These are phyloP conservation scores for Trachurus trachurus DNA, from an alignment of 2,797 vertebrate genomes.

Conservation along the genomic window DNA sequence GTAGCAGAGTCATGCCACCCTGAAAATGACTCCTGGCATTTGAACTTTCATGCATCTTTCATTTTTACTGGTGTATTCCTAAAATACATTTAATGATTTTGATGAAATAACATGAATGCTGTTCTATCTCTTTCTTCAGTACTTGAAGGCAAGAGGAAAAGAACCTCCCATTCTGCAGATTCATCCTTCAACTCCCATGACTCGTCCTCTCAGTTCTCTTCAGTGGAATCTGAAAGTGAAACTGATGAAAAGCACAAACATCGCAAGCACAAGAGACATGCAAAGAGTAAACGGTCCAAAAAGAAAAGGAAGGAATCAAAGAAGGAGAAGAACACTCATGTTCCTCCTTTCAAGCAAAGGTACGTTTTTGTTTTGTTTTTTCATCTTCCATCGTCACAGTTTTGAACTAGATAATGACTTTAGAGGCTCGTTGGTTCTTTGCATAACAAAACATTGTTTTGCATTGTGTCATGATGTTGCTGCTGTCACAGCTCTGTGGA, in stretches of 20 bases:
- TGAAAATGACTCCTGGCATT: slow-evolving; percentile 39
- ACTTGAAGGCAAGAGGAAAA: slow-evolving; percentile 91
- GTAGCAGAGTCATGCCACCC: slow-evolving; percentile 26
- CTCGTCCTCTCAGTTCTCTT: slow-evolving; percentile 80
- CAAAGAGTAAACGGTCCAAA: slow-evolving; percentile 88
- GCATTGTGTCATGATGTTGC: slow-evolving; percentile 13
- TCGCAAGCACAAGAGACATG: slow-evolving; percentile 86
- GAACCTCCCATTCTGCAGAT: slow-evolving; percentile 85
- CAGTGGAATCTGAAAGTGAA: slow-evolving; percentile 89
- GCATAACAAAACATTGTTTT: slow-evolving; percentile 37
- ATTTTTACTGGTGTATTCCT: neutral
- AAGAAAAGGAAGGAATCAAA: slow-evolving; percentile 86
- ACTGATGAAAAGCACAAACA: slow-evolving; percentile 79
- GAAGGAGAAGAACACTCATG: slow-evolving; percentile 76
- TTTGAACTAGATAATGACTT: neutral
- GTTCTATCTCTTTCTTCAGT: slow-evolving; percentile 77
- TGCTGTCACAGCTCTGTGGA: slow-evolving; percentile 80
- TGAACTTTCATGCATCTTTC: slow-evolving; percentile 16
- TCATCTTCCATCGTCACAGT: neutral
- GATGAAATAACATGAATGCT: slow-evolving; percentile 2
- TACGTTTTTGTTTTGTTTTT: slow-evolving; percentile 55
- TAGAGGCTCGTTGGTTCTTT: slow-evolving; percentile 8
- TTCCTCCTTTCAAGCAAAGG: slow-evolving; percentile 80
- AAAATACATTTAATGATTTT: neutral
- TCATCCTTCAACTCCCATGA: slow-evolving; percentile 87